Evolutionary conservation across 2,113 vertebrate genomes (phyloP).

Genomic region (Rhinopomastus cyanomelas): DNA sequence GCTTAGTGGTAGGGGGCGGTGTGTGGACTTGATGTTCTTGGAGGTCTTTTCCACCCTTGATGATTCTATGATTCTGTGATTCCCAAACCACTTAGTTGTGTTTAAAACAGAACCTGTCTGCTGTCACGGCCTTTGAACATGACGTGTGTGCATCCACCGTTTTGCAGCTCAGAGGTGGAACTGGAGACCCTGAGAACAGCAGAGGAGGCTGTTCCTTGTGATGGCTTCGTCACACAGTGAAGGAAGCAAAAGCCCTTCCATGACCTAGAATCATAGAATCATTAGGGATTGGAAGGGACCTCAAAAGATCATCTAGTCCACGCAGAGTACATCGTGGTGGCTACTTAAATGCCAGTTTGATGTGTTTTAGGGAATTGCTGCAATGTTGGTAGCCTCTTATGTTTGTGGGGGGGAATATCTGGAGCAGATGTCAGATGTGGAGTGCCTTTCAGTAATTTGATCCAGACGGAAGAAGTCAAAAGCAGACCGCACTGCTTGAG

Average conservation of each 20-base stretch:
- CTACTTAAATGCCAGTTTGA: background rate
- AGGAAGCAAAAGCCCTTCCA: background rate
- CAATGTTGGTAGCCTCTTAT: background rate
- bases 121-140: background rate
- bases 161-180: background rate
- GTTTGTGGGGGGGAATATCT: background rate
- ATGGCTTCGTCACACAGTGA: background rate
- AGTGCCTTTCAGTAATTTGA: background rate
- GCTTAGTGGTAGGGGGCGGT: too few relatives aligned
- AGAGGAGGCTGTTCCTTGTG: background rate
- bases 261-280: too few relatives aligned
- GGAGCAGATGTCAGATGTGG: background rate
- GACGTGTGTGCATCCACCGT: background rate
- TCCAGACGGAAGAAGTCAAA: background rate
- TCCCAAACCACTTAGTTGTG: background rate
- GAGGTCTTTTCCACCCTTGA: background rate
- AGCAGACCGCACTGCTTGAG: background rate
- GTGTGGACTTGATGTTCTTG: too few relatives aligned
- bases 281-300: too few relatives aligned
- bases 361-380: background rate
- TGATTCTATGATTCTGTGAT: background rate
- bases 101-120: background rate
- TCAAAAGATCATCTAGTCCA: too few relatives aligned
- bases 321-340: background rate
- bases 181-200: background rate